Base-by-base conservation (phyloP, 1,140 invertebrate genomes). In the Zophobas morio region DNA sequence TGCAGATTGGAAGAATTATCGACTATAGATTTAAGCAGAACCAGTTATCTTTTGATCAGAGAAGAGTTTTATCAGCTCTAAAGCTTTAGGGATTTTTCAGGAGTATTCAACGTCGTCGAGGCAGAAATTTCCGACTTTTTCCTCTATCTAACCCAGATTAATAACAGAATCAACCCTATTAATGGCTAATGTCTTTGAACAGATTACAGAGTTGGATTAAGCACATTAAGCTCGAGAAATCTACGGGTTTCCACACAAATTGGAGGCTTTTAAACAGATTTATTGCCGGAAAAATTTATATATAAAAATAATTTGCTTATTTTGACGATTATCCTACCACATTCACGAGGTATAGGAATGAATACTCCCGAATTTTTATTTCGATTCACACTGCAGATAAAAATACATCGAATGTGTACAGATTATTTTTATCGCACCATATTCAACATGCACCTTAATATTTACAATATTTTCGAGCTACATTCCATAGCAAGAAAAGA, bases 111-210 rank as follows among this genome's bases (percentile, higher is more conserved):
- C 70, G 60, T 66, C 60, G 60, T 66, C 60, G 60, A 66, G 39
- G 60, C 60, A 66, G 60, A 66, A 66, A 66, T 66, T 66, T 66
- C 60, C 60, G 60, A 66, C 60, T 66, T 66, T 66, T 66, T 66
- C 60, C 60, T 66, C 39, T 66, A 66, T 66, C 60, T 66, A 66
- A 66, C 60, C 60, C 60, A 66, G 60, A 66, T 66, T 66, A 66
- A 66, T 66, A 66, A 53, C 71, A 53, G 71, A 73, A 73, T 73
- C 71, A 73, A 73, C 71, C 71, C 54, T 73, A 73, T 73, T 73
- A 73, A 73, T 73, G 49, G 71, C 71, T 73, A 73, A 73, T 73
- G 71, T 73, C 71, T 73, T 73, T 73, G 54, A 73, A 73, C 71
- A 73, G 71, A 73, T 73, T 73, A 73, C 49, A 42, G 37, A 73